Percentiles rank a stretch among this genome's conserved stretches.
These are phyloP conservation scores for Heteronetta atricapilla DNA, from an alignment of 2,113 vertebrate genomes.

Conservation along the genomic window DNA sequence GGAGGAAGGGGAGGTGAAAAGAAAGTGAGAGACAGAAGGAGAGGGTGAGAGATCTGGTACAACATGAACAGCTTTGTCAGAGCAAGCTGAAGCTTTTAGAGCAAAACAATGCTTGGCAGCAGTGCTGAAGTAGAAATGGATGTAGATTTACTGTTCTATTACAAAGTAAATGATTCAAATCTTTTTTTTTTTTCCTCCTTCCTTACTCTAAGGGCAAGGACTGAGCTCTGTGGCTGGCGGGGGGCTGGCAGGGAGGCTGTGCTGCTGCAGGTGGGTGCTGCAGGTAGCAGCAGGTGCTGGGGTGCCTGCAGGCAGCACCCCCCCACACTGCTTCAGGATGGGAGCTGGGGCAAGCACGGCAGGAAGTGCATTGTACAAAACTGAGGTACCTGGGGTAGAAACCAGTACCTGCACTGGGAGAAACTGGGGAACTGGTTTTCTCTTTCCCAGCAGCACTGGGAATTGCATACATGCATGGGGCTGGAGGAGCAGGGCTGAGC, in stretches of 20 bases:
- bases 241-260: neutral
- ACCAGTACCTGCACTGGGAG: neutral
- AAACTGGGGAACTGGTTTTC: neutral
- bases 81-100: neutral
- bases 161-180: neutral
- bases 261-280: neutral
- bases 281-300: neutral
- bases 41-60: neutral
- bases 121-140: neutral
- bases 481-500: neutral
- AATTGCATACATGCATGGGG: fast-evolving
- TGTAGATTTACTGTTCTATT: neutral
- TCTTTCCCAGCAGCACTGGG: neutral
- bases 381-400: neutral
- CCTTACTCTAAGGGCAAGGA: neutral
- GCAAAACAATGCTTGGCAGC: neutral
- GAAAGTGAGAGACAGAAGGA: constrained; percentile 28
- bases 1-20: constrained; percentile 1
- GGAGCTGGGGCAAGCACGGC: neutral
- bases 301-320: neutral
- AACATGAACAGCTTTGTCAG: neutral
- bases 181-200: neutral
- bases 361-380: neutral
- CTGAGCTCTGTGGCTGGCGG: neutral
- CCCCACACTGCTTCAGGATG: neutral